phyloP scores from a whole-genome alignment of 2,797 vertebrate genomes.

The Alca torda region DNA sequence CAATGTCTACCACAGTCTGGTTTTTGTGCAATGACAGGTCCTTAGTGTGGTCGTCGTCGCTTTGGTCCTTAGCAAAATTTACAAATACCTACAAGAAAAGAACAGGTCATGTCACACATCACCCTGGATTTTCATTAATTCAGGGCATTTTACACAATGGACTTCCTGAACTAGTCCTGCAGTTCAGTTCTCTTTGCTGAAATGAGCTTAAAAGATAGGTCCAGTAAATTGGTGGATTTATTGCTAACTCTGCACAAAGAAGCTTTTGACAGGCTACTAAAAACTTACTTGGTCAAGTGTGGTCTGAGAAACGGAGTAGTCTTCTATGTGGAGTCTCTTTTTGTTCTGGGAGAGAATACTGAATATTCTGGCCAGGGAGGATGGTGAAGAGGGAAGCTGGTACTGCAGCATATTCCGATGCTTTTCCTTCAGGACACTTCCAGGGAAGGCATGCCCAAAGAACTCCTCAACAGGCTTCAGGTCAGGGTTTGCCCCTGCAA shows the following conservation, averaged over 20 bases:
- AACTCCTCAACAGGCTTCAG: conserved; percentile 92
- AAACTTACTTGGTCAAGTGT: conserved; percentile 95
- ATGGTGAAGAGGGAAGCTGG: conserved; percentile 90
- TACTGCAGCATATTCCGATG: conserved; percentile 97
- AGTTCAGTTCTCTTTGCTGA: not conserved
- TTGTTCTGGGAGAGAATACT: conserved; percentile 92
- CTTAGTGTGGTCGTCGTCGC: conserved; percentile 92
- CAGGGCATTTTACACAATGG: not conserved
- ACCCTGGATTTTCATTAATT: not conserved
- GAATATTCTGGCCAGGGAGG: conserved; percentile 92
- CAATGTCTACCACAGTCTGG: conserved; percentile 81
- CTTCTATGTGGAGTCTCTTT: conserved; percentile 89
- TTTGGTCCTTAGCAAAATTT: conserved; percentile 99
- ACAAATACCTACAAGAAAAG: conserved; percentile 88
- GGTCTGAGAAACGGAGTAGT: conserved; percentile 97
- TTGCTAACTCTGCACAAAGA: not conserved
- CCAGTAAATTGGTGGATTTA: not conserved
- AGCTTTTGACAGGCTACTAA: not conserved
- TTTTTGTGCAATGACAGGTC: conserved; percentile 89
- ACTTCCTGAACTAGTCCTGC: not conserved
- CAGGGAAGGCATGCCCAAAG: conserved; percentile 89
- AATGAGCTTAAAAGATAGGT: not conserved
- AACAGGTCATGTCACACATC: not conserved
- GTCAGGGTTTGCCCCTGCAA: conserved; percentile 88
- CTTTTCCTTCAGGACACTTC: conserved; percentile 92